Evolutionary conservation across 2,797 vertebrate genomes (phyloP).

Genomic region (Myotis findleyi): DNA sequence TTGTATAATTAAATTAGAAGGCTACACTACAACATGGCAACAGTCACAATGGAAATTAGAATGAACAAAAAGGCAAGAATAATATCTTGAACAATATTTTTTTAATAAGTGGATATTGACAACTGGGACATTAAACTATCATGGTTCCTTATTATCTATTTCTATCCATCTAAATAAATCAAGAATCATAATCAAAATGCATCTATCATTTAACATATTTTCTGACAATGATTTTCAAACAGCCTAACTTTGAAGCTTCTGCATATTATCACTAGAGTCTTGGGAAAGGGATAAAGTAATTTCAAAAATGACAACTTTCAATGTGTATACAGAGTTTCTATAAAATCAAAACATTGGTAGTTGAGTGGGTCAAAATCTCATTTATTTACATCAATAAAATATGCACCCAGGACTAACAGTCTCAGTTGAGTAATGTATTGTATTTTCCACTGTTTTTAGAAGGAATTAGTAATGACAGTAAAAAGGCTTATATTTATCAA

Average conservation of each 20-base stretch:
- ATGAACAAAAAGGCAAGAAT: not conserved
- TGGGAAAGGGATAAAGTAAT: not conserved
- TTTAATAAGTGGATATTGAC: not conserved
- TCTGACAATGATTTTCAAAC: not conserved
- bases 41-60: not conserved
- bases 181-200: not conserved
- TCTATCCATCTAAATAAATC: too few species aligned
- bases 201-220: not conserved
- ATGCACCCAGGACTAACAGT: conserved; percentile 82
- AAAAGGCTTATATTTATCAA: conserved; percentile 87
- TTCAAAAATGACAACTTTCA: conserved; percentile 79
- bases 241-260: not conserved
- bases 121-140: not conserved
- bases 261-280: not conserved
- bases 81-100: not conserved
- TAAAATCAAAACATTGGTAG: conserved; percentile 82
- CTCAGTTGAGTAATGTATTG: conserved; percentile 82
- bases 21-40: not conserved
- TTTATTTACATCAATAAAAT: conserved; percentile 88
- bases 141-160: not conserved
- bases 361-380: conserved; percentile 78
- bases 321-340: conserved; percentile 78
- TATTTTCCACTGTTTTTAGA: conserved; percentile 85
- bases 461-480: conserved; percentile 85
- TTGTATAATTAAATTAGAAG: not conserved